Percentiles rank a stretch among this genome's conserved stretches.
These are phyloP conservation scores for Chloropsis hardwickii DNA, from an alignment of 2,113 vertebrate genomes.

Conservation along the genomic window DNA sequence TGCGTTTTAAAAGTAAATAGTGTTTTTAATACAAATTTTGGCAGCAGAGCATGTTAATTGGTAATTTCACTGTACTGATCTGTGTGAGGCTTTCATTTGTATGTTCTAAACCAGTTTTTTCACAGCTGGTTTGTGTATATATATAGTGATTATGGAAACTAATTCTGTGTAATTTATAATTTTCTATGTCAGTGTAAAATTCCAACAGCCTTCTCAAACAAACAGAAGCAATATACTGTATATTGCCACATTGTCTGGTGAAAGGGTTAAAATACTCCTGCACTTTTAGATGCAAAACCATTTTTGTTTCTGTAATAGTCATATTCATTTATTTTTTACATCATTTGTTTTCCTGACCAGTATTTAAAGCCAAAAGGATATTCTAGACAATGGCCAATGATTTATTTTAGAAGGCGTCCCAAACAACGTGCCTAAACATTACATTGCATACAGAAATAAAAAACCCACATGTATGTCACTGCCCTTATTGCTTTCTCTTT, in stretches of 20 bases:
- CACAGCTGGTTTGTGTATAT: conserved; percentile 78
- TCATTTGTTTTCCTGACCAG: conserved; percentile 78
- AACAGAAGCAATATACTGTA: conserved; percentile 76
- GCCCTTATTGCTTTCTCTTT: conserved; percentile 43
- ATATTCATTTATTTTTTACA: conserved; percentile 76
- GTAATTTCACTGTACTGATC: conserved; percentile 73
- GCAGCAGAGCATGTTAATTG: conserved; percentile 72
- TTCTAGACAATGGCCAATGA: conserved; percentile 75
- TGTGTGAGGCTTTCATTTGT: conserved; percentile 75
- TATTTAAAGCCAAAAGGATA: conserved; percentile 82
- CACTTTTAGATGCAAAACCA: conserved; percentile 77
- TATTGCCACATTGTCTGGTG: conserved; percentile 75
- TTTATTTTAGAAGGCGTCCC: conserved; percentile 76
- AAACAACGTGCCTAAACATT: conserved; percentile 79
- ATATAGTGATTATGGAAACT: conserved; percentile 83
- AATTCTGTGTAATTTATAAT: conserved; percentile 87
- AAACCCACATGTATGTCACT: conserved; percentile 39
- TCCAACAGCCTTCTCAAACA: conserved; percentile 76
- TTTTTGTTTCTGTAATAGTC: conserved; percentile 78
- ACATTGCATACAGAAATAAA: conserved; percentile 80
- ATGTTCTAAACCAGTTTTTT: conserved; percentile 75
- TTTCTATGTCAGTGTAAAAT: conserved; percentile 79
- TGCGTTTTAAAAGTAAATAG: conserved; percentile 53
- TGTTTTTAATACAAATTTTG: conserved; percentile 58
- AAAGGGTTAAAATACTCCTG: conserved; percentile 75